Conservation (phyloP, 2,888 invertebrate genomes). For the Agriopis marginaria region DNA sequence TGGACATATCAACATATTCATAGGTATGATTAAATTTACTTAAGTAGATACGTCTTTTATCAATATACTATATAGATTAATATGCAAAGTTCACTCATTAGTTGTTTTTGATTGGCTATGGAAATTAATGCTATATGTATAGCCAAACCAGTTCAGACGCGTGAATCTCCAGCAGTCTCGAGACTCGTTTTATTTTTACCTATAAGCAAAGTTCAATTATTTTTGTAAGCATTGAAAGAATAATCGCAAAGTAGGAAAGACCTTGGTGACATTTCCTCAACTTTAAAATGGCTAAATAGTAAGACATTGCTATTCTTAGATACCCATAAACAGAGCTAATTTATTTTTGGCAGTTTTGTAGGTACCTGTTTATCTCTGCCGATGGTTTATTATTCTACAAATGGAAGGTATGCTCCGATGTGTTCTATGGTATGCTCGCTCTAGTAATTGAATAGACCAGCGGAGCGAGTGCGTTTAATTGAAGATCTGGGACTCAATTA, state of each 20-base stretch:
- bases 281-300: not conserved
- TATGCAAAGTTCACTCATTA: slow-evolving; percentile 4
- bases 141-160: slow-evolving; percentile 31
- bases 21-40: not conserved
- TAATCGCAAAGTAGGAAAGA: not conserved
- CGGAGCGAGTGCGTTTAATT: slow-evolving; percentile 16
- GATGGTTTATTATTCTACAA: not conserved
- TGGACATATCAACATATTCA: not conserved
- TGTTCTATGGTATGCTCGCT: not conserved
- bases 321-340: too few relatives aligned
- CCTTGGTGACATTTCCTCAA: not conserved
- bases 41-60: not conserved
- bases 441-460: not conserved
- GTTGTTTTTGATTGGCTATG: slow-evolving; percentile 18
- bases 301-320: not conserved
- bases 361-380: too few relatives aligned
- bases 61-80: not conserved
- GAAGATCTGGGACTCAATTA: slow-evolving; percentile 23
- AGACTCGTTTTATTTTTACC: slow-evolving; percentile 28
- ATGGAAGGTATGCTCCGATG: too few relatives aligned
- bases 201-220: not conserved
- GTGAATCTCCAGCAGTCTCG: slow-evolving; percentile 22
- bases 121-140: slow-evolving; percentile 24
- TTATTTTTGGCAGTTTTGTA: too few relatives aligned
- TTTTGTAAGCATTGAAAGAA: slow-evolving; percentile 2